Evolutionary conservation across 1,140 invertebrate genomes (phyloP).

Genomic region (Apis dorsata): DNA sequence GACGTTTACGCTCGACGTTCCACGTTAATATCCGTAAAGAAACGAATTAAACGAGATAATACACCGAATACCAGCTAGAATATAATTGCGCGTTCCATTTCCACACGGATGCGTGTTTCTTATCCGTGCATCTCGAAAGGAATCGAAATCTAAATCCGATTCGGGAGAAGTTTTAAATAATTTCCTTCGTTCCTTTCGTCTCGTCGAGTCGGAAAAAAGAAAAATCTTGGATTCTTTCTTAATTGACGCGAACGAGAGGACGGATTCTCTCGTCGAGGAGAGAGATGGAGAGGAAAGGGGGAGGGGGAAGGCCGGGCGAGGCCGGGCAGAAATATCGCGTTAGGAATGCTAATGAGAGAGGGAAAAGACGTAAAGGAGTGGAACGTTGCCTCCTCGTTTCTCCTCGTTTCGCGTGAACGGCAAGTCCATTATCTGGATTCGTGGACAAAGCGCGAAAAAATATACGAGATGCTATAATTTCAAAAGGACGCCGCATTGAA

Average conservation of each 20-base stretch:
- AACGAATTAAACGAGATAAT: slow-evolving; percentile 13
- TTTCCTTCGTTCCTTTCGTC: not conserved
- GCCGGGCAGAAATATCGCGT: slow-evolving; percentile 44
- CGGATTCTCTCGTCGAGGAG: not conserved
- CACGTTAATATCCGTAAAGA: slow-evolving; percentile 6
- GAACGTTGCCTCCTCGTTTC: not conserved
- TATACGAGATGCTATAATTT: slow-evolving; percentile 43
- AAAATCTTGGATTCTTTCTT: slow-evolving; percentile 8
- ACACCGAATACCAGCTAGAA: not conserved
- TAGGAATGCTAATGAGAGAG: slow-evolving; percentile 49
- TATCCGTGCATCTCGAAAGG: not conserved
- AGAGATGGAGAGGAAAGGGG: not conserved
- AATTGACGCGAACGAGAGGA: slow-evolving; percentile 18
- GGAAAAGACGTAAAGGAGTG: slow-evolving; percentile 6
- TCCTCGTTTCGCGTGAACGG: slow-evolving; percentile 11
- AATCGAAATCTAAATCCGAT: not conserved
- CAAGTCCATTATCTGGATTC: slow-evolving; percentile 52
- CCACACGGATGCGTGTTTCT: not conserved
- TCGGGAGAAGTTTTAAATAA: not conserved
- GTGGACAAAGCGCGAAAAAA: slow-evolving; percentile 48
- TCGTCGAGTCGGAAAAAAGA: not conserved
- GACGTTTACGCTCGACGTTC: no score
- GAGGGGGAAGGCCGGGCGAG: slow-evolving; percentile 21
- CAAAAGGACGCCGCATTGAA: slow-evolving; percentile 28
- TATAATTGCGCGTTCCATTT: not conserved